Evolutionary conservation across 2,113 vertebrate species (phyloP).

Genomic region (Gallinago jamesoni): DNA sequence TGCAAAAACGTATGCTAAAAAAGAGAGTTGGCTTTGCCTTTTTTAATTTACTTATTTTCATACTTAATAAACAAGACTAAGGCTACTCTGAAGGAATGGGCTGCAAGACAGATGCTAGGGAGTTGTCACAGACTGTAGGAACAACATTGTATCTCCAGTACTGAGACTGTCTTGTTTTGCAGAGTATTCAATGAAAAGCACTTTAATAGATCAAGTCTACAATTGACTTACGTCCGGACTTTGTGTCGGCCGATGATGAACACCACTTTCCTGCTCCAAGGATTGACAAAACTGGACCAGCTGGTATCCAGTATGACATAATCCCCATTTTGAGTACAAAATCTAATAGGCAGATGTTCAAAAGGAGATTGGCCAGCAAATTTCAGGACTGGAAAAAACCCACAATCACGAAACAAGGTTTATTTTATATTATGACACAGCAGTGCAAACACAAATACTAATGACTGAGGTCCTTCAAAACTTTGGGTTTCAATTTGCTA

Average conservation of each 20-base stretch:
- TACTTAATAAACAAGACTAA: not conserved
- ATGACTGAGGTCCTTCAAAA: not conserved
- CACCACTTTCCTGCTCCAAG: constrained; percentile 89
- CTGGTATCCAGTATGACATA: constrained; percentile 88
- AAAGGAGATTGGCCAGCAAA: constrained; percentile 86
- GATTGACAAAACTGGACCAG: constrained; percentile 93
- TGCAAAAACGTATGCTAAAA: not conserved
- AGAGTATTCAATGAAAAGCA: not conserved
- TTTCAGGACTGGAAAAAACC: constrained; percentile 79
- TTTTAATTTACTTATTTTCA: not conserved
- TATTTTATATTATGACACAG: not conserved
- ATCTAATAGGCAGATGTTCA: constrained; percentile 85
- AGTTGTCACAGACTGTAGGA: not conserved
- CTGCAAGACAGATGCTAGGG: not conserved
- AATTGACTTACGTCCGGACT: constrained; percentile 85
- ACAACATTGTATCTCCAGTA: not conserved
- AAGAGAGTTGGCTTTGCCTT: not conserved
- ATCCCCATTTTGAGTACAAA: constrained; percentile 89
- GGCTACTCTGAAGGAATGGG: not conserved
- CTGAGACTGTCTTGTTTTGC: not conserved
- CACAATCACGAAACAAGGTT: not conserved
- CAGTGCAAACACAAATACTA: not conserved
- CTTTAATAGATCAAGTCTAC: not conserved
- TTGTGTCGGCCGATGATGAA: constrained; percentile 90
- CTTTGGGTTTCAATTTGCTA: not conserved